These are phyloP conservation scores for Eulemur mongoz DNA, from an alignment of 2,797 vertebrate species.

Conservation along the genomic window DNA sequence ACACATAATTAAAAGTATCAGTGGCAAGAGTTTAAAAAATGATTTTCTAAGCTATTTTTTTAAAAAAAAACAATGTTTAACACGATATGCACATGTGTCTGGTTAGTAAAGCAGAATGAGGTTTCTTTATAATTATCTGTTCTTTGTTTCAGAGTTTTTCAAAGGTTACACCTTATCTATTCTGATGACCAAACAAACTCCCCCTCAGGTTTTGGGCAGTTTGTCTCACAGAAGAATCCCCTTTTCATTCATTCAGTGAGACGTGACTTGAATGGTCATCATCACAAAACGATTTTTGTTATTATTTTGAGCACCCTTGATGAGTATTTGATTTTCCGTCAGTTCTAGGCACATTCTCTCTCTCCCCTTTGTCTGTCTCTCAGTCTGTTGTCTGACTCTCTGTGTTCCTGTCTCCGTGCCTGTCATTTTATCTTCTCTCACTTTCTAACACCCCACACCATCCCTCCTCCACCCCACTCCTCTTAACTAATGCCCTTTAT, in stretches of 20 bases:
- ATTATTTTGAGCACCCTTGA: background rate
- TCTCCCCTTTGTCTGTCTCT: background rate
- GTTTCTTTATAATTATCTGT: background rate
- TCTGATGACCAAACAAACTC: background rate
- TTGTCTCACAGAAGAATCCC: constrained; percentile 20
- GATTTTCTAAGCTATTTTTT: background rate
- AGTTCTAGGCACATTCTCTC: background rate
- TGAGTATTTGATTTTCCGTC: background rate
- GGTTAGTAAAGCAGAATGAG: background rate
- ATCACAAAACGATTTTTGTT: background rate
- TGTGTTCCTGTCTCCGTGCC: background rate
- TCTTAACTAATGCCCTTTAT: background rate
- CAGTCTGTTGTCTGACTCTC: background rate
- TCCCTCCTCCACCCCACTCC: too few species aligned
- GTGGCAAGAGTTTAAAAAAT: background rate
- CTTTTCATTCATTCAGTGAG: background rate
- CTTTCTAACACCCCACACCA: background rate
- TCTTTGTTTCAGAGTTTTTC: constrained; percentile 16
- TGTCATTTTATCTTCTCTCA: background rate
- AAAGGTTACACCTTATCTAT: background rate
- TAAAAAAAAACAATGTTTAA: background rate
- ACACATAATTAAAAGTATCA: background rate
- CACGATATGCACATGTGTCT: background rate
- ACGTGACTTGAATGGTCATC: background rate
- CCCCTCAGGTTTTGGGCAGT: background rate